Base-by-base conservation (phyloP, 2,888 invertebrate genomes). In the Tetramorium bicarinatum region DNA sequence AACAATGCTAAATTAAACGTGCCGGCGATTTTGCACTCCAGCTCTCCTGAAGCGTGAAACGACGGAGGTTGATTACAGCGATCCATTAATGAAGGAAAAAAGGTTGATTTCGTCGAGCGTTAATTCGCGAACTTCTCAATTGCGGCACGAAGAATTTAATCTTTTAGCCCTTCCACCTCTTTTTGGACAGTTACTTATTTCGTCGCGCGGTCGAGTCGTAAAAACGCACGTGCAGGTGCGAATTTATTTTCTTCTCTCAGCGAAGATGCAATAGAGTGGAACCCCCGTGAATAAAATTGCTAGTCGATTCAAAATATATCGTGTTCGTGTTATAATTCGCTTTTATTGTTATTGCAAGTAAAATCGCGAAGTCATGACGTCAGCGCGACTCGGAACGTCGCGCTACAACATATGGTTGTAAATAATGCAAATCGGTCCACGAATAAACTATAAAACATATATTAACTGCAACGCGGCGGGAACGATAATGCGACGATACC, bases 31-130 rank as follows among this genome's bases (percentile, higher is more conserved):
- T 49, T 44, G 15, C 18, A 6, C 9, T 8, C 29, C 18, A 76
- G 6, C 56, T 41, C 13, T 38, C 3, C 3, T 18, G 25, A 18
- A 72, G 25, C 15, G 3, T 54, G 3, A 41, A 54, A 54, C n/a
- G 18, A 29, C 18, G 25, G 21, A 18, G 21, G 29, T 44, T 54
- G 29, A 77, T 69, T 54, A 41, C 34, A 21, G 34, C 3, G 11
- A 29, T 61, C 34, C 15, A 44, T 49, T 62, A 64, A 75, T 47
- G n/a, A 38, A 76, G 18, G 25, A 66, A 69, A 44, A 77, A 64
- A 25, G 9, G 4, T 52, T 69, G 4, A 77, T 69, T 54, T 29
- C 3, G 44, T 38, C n/a, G n/a, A 29, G 25, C 34, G 29, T 61
- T 21, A 74, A 59, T 44, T 74, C 8, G 47, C 18, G 8, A 1